Evolutionary conservation across 2,888 invertebrate species (phyloP).

Genomic region (Gerris lacustris): DNA sequence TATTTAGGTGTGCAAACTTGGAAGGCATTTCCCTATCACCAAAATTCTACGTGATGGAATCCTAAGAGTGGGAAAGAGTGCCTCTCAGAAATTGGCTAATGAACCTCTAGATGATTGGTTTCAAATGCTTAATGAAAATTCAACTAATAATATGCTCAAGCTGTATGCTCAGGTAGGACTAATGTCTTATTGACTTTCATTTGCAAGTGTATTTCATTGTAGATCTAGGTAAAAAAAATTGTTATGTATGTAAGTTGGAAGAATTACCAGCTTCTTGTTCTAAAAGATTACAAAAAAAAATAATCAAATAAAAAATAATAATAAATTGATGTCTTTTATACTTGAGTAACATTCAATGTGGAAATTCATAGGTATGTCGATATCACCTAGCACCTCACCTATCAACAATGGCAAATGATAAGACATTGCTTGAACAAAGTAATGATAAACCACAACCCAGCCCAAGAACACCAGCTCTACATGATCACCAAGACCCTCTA

Average conservation of each 20-base stretch:
- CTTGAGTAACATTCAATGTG: too few species aligned
- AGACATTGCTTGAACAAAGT: constrained; percentile 48
- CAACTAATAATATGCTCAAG: constrained; percentile 68
- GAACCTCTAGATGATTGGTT: constrained; percentile 81
- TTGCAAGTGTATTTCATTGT: constrained; percentile 2
- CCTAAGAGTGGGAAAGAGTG: constrained; percentile 60
- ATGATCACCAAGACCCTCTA: constrained; percentile 1
- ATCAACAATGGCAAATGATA: constrained; percentile 60
- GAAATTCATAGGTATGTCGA: constrained; percentile 46
- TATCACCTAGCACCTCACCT: constrained; percentile 65
- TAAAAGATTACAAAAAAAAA: too few species aligned
- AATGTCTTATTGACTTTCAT: background rate
- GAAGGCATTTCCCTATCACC: constrained; percentile 81
- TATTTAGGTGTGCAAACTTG: constrained; percentile 66
- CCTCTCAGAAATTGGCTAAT: constrained; percentile 48
- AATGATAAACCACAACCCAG: background rate
- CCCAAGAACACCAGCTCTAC: constrained; percentile 1
- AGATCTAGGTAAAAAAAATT: too few species aligned
- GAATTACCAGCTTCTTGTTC: too few species aligned
- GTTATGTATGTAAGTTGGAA: too few species aligned
- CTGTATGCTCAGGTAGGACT: constrained; percentile 63
- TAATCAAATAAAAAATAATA: too few species aligned
- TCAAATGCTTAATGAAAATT: constrained; percentile 64
- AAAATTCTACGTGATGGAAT: constrained; percentile 77
- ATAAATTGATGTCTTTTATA: too few species aligned